phyloP scores from a whole-genome alignment of 2,888 invertebrate species.

The Aethes cnicana region DNA sequence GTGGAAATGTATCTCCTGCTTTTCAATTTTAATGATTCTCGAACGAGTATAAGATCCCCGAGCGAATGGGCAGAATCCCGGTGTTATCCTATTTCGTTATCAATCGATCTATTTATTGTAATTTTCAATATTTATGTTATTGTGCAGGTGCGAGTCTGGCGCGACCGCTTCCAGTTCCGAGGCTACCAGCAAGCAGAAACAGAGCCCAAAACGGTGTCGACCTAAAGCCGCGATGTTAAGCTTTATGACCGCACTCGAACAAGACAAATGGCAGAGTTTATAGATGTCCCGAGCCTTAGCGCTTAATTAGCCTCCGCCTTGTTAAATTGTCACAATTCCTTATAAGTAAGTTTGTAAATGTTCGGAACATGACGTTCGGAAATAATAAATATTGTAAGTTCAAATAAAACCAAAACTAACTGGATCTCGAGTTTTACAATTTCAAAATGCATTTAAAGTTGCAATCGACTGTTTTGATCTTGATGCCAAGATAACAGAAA shows the following conservation, averaged over 20 bases:
- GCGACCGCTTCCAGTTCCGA: conserved; percentile 68
- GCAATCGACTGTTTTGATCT: too few relatives aligned
- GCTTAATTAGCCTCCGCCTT: conserved; percentile 22
- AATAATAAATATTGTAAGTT: neutral
- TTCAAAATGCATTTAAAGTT: too few relatives aligned
- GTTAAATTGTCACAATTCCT: conserved; percentile 5
- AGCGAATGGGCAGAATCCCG: too few relatives aligned
- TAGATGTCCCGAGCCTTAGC: conserved; percentile 16
- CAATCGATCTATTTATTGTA: conserved; percentile 15
- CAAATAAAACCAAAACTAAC: neutral
- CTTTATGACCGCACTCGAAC: conserved; percentile 25
- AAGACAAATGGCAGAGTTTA: conserved; percentile 27
- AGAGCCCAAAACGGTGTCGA: conserved; percentile 8
- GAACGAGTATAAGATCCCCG: too few relatives aligned
- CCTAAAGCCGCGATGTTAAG: conserved; percentile 13
- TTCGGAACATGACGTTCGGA: neutral
- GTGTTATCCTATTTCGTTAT: too few relatives aligned
- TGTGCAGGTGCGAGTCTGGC: conserved; percentile 73
- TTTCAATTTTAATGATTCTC: too few relatives aligned
- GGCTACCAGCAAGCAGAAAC: conserved; percentile 44
- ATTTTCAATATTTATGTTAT: neutral
- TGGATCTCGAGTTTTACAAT: too few relatives aligned
- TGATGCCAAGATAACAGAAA: too few relatives aligned
- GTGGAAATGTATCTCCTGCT: too few relatives aligned
- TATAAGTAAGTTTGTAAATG: conserved; percentile 7